A percentile compares a stretch with the other conserved stretches of the same genome.
These are phyloP conservation scores for Pyrocoelia pectoralis DNA, from an alignment of 2,888 invertebrate species.

Conservation along the genomic window DNA sequence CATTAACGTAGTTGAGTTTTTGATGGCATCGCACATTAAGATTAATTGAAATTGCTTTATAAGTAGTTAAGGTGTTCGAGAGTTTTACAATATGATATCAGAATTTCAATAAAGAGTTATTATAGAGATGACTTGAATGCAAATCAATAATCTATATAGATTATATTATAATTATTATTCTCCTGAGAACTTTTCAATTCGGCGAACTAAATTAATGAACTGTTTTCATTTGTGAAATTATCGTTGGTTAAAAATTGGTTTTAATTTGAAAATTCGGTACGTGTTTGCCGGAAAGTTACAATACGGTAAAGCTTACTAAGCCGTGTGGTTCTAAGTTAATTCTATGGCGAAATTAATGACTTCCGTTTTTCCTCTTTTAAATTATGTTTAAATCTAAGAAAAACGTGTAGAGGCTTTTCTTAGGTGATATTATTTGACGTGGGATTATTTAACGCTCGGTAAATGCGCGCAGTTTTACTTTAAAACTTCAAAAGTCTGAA, in stretches of 20 bases:
- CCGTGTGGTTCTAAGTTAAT: neutral
- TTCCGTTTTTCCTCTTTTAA: neutral
- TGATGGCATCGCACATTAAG: neutral
- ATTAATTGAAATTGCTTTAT: neutral
- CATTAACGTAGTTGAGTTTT: neutral
- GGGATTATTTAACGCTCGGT: too few species aligned
- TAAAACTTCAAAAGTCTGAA: too few species aligned
- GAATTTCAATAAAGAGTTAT: too few species aligned
- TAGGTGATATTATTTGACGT: too few species aligned
- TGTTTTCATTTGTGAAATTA: neutral
- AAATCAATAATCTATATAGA: neutral
- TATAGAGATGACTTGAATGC: neutral
- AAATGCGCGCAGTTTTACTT: too few species aligned
- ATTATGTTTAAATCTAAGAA: neutral
- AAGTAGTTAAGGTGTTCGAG: neutral
- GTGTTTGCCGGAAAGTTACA: too few species aligned
- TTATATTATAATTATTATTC: neutral
- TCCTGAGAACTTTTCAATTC: constrained; percentile 1
- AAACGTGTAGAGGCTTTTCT: too few species aligned
- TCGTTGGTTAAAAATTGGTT: neutral
- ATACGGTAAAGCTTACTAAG: too few species aligned
- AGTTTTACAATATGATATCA: neutral
- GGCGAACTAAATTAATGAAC: neutral
- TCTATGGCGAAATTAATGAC: neutral
- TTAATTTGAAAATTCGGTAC: too few species aligned